These are phyloP conservation scores for Ochropleura leucogaster DNA, from an alignment of 2,888 invertebrate species.

Conservation along the genomic window DNA sequence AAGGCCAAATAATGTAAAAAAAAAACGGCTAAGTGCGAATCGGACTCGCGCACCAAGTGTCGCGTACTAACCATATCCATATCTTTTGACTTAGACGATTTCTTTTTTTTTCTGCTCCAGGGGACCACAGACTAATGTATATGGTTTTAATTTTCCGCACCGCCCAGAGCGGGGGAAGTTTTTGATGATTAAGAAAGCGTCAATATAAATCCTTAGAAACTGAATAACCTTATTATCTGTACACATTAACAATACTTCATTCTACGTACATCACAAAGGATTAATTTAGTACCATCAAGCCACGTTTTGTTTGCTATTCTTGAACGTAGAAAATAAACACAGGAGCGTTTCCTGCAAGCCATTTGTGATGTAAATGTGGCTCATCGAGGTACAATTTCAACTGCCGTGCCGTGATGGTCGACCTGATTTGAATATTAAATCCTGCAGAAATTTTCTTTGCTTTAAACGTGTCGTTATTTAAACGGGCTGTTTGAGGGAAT, in stretches of 20 bases:
- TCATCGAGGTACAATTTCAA: conserved; percentile 62
- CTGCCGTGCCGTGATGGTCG: conserved; percentile 54
- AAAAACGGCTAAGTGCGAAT: too few species aligned
- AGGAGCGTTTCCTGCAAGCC: conserved; percentile 49
- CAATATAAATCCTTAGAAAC: neutral
- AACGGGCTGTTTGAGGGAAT: conserved; percentile 33
- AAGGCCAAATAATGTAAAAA: conserved; percentile 10
- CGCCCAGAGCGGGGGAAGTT: too few species aligned
- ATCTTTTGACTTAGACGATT: too few species aligned
- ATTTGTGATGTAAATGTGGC: conserved; percentile 65
- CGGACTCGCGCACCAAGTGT: too few species aligned
- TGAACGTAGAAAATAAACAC: conserved; percentile 60
- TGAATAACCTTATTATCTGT: neutral
- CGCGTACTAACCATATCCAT: too few species aligned
- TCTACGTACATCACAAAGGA: conserved; percentile 32
- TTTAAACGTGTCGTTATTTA: conserved; percentile 33
- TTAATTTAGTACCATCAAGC: conserved; percentile 44
- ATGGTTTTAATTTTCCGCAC: too few species aligned
- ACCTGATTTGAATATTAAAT: conserved; percentile 65
- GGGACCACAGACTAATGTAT: too few species aligned
- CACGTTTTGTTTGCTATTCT: conserved; percentile 51
- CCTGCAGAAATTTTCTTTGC: conserved; percentile 50
- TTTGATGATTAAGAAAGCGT: too few species aligned
- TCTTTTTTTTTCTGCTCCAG: too few species aligned
- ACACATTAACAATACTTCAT: conserved; percentile 2